Evolutionary conservation across 2,797 vertebrate species (phyloP), one percentile per base, ranked within the genome.

Genomic region (Rhinatrema bivittatum): DNA sequence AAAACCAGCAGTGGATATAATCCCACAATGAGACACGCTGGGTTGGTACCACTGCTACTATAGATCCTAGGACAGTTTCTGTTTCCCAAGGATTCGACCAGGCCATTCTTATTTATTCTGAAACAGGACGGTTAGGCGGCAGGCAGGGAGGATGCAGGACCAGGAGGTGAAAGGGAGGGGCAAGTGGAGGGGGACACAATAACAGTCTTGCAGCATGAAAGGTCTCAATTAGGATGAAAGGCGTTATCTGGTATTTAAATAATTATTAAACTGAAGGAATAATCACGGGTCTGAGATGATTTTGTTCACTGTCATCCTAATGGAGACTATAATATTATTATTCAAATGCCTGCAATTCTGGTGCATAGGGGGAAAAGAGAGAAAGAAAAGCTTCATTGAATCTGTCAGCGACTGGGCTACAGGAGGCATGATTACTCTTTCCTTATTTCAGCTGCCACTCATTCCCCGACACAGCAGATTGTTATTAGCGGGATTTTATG

Each of bases 161-260:
- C 35, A 10, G 68, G 72, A 80, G 68, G 68, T 66, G 62, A 72
- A 65, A 26, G 25, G 32, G 49, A 60, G 63, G n/a, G 62, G 65
- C 36, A 44, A 54, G 59, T 17, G 20, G 51, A 53, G 44, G 49
- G 57, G 49, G 57, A 57, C 61, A 71, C 59, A 20, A 29, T 63
- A 54, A 37, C 58, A 74, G 32, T 50, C 57, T 39, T 20, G 48
- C 61, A 71, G 68, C 71, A n/a, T 66, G 73, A 82, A 82, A 82
- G 74, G 74, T 74, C 69, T 74, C 84, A 81, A 85, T 85, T 83
- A 84, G 66, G 68, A 42, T 72, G 70, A 74, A 81, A 79, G 76
- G 72, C 75, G 77, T 79, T 84, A 86, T 84, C 80, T 80, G 60
- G 77, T 81, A 81, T 86, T 86, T 84, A 85, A 85, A 81, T 84